Evolutionary conservation across 2,797 vertebrate species (phyloP), one percentile per base, ranked within the genome.

Genomic region (Acanthurus tractus): DNA sequence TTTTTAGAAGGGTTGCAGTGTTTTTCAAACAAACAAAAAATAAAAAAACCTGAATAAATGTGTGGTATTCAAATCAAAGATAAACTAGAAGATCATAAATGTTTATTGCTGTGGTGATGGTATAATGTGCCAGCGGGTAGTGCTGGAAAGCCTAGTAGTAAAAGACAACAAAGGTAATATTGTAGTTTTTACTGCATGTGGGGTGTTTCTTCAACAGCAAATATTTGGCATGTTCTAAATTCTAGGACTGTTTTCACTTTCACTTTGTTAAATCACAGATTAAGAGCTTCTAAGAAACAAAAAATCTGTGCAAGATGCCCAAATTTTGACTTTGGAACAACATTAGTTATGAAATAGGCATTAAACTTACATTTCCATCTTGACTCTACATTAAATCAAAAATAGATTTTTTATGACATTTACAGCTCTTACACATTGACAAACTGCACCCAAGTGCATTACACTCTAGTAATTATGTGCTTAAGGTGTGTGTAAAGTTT

Each of bases 401-500:
- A 40, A 45, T 4, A 11, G 25, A 12, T n/a, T 25, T 40, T 34
- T 12, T 5, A 20, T 49, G 12, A 59, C 5, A 42, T 56, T 14
- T 44, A 48, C 14, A 23, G 44, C 22, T 50, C n/a, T 8, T 2
- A 18, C 7, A 20, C 2, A 18, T 46, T 0, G 8, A n/a, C 4
- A 57, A 17, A 14, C n/a, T 45, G 8, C 18, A 34, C 2, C 38
- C 8, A 36, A 6, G 56, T 45, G 18, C 50, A 42, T 8, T 45
- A 22, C 22, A 15, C 36, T 48, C 3, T 5, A 10, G 18, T 40
- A 70, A 70, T 68, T 74, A 55, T 77, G 25, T 63, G 25, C 45
- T 57, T 23, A 84, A 73, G 73, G 58, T 75, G 23, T 23, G 58
- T 75, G 15, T n/a, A 6, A 63, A 29, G 18, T 53, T 17, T 49